Conservation (phyloP, 30 jellyfish, hydroid and myxozoan genomes). For the Phacellophora camtschatica region DNA sequence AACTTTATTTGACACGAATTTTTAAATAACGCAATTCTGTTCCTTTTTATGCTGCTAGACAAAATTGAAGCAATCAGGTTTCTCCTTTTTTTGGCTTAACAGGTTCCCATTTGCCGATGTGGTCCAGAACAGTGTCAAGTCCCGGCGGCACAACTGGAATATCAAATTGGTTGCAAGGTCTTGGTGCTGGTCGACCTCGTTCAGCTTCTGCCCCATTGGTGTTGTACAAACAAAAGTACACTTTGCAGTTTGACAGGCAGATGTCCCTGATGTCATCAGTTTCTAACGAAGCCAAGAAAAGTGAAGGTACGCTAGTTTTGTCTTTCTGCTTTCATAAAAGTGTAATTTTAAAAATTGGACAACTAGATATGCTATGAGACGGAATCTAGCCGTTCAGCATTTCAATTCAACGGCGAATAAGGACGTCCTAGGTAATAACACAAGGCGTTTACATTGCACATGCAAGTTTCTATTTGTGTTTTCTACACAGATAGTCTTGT, state of each 20-base stretch:
- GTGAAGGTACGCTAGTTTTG: neutral
- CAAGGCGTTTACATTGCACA: too few species aligned
- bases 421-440: too few species aligned
- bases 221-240: constrained; percentile 56
- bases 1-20: too few species aligned
- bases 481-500: too few species aligned
- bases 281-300: neutral
- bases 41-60: too few species aligned
- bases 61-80: too few species aligned
- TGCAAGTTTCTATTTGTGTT: too few species aligned
- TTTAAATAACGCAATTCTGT: too few species aligned
- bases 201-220: constrained; percentile 66
- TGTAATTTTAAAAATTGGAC: too few species aligned
- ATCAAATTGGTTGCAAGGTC: constrained; percentile 20
- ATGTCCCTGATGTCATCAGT: neutral
- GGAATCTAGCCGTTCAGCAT: too few species aligned
- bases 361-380: too few species aligned
- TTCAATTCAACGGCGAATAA: too few species aligned
- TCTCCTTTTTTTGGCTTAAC: neutral
- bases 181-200: constrained; percentile 43
- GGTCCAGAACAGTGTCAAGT: constrained; percentile 64
- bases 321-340: neutral
- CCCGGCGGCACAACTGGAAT: constrained; percentile 64
- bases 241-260: constrained; percentile 66
- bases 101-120: constrained; percentile 37